Base-by-base conservation (phyloP, 2,888 invertebrate species). In the Parascotia fuliginaria region DNA sequence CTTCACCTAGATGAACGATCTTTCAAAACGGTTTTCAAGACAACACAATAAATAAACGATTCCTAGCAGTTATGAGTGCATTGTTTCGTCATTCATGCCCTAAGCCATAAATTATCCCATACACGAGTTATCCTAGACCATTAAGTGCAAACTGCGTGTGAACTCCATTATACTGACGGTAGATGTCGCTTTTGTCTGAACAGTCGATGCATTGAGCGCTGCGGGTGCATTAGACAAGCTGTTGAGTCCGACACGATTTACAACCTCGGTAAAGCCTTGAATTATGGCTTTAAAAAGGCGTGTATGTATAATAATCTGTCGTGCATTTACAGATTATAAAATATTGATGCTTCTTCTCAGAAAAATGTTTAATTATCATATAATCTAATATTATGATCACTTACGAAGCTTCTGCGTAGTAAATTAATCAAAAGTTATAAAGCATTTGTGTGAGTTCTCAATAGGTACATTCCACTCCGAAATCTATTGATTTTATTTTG, bases 131-230 rank as follows among this genome's bases (percentile, higher is more conserved):
- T 55, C 45, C 39, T 12, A 14, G 43, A 37, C 33, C 48, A 50
- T 55, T 58, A 64, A 51, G 41, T 58, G 43, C 46, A 37, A 54
- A 54, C 55, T 65, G 65, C 52, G 52, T 50, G 42, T 47, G 32
- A 58, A 53, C 59, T 56, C 38, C 54, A 59, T 56, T 54, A 54
- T 29, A 36, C 34, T 51, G 39, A 15, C 16, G 36, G 44, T 44
- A 41, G 38, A 39, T 53, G 47, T 52, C 40, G 16, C 15, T 29
- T 36, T 54, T 16, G 51, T 41, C 24, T 47, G 41, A 45, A 49
- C 42, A 32, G 33, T 31, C 52, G 47, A 65, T 63, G 60, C 57
- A 59, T 69, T 60, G 63, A 43, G 24, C 14, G 34, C 15, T 48
- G 50, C 32, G 55, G 52, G 28, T 55, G 46, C 49, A 57, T 49